Conservation (phyloP, 2,113 vertebrate genomes). For the Gobius niger region DNA sequence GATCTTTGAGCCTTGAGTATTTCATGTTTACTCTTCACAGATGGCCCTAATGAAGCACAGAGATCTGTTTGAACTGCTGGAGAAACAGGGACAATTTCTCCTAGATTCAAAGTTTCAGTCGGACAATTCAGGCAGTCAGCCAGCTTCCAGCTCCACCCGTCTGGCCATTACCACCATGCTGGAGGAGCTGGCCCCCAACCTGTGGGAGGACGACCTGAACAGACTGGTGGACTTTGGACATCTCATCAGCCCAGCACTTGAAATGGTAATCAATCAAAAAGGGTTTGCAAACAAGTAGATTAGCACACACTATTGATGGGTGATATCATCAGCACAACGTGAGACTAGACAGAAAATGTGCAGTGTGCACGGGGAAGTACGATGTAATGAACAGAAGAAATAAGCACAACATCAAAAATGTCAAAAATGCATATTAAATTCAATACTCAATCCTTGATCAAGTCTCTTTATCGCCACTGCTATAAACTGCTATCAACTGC, state of each 20-base stretch:
- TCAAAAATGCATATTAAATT: too few relatives aligned
- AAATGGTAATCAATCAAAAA: conserved; percentile 74
- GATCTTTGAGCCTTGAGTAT: not conserved
- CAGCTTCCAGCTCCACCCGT: conserved; percentile 47
- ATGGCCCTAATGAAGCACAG: conserved; percentile 87
- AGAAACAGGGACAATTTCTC: conserved; percentile 58
- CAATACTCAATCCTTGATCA: too few relatives aligned
- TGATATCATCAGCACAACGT: not conserved
- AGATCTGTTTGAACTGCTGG: conserved; percentile 80
- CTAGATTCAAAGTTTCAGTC: conserved; percentile 75
- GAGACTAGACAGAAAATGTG: not conserved
- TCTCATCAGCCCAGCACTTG: conserved; percentile 81
- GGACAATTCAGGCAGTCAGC: conserved; percentile 27
- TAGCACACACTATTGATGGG: not conserved
- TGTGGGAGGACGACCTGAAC: conserved; percentile 85
- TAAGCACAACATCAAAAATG: too few relatives aligned
- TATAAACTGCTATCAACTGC: too few relatives aligned
- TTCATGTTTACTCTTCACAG: conserved; percentile 50
- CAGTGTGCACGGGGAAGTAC: not conserved
- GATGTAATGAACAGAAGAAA: too few relatives aligned
- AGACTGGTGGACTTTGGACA: conserved; percentile 85
- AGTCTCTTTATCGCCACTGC: too few relatives aligned
- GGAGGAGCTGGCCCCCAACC: conserved; percentile 84
- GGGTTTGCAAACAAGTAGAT: not conserved
- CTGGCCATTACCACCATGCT: conserved; percentile 83